Base-by-base conservation (phyloP, 2,888 invertebrate genomes). In the Trachelus tabidus region DNA sequence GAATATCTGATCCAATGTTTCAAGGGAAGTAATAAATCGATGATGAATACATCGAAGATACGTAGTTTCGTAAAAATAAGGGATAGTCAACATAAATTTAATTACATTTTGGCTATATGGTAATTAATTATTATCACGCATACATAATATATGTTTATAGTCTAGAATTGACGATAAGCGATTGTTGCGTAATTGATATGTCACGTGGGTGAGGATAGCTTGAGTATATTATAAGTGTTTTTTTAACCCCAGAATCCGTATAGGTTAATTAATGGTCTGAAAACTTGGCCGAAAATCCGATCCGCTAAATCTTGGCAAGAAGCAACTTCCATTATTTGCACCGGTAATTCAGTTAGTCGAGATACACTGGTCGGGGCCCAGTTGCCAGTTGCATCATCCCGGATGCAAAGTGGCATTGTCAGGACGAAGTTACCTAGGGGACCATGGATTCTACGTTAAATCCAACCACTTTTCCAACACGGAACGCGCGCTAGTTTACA, bases 301-400 rank as follows among this genome's bases (percentile, higher is more conserved):
- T 87, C 87, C 85, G 84, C 82, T 87, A 87, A 89, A 90, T 90
- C 89, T 88, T 89, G 85, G 88, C 87, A 87, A 86, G 88, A 87
- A 88, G 87, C 86, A 84, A 86, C 83, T 85, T 86, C 87, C 87
- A 85, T 89, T 89, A 91, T 91, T 90, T 90, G 90, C 90, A 90
- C 90, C 91, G 85, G 89, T 90, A 90, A 91, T 91, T 87, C 83
- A 86, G 87, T 88, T 87, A 87, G 85, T 81, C 79, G 80, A 76
- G 82, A 33, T 33, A 33, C 33, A 33, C 33, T 87, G 86, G 86
- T 81, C 79, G 79, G 77, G 82, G 78, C 75, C 85, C 82, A 80
- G 85, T 85, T 85, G 84, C 80, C 83, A 83, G 85, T 82, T 79
- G 82, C 81, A 81, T 76, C 84, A 84, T 83, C 81, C 56, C 83